Evolutionary conservation across 2,113 vertebrate genomes (phyloP), one percentile per base, ranked within the genome.

Genomic region (Chionomys nivalis): DNA sequence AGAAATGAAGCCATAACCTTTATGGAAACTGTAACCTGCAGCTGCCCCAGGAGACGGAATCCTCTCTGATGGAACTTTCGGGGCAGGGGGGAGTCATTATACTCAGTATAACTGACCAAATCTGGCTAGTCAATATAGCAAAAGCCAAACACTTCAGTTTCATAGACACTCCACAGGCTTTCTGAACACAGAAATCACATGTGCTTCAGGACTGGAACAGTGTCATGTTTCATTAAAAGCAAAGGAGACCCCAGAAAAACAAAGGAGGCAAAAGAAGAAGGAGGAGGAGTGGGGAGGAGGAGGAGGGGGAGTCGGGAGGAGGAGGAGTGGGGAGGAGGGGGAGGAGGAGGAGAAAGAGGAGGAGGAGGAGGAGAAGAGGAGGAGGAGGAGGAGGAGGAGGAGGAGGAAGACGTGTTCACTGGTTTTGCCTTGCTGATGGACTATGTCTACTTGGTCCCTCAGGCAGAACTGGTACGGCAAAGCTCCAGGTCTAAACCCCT

Each of bases 81-180:
- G 24, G 23, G 19, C 5, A 14, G 16, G 10, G 75, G 28, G 72
- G 12, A 36, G 75, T 55, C 55, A 52, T 85, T 96, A 96, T 86
- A 94, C 65, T 90, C 55, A 94, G 44, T 86, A 89, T 77, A 96
- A 66, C 61, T 85, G 89, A 87, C 75, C 72, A 88, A 95, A 90
- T 28, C 19, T 39, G 33, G 81, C 89, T 91, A 49, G 81, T 95
- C 89, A 96, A 94, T 82, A 96, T 72, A 94, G 75, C 72, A 42
- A 82, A 96, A 90, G 58, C 87, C 87, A 96, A 97, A 68, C 65
- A 39, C 75, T 94, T 95, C 21, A 97, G 96, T 96, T 55, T 97
- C 0, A 97, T 33, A 42, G 96, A 97, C 96, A 97, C 96, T 97
- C 93, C 9, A 89, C n/a, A 4, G 89, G 90, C 82, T 97, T 96